phyloP scores from a whole-genome alignment of 1,140 invertebrate species.

The Drosophila ambigua region DNA sequence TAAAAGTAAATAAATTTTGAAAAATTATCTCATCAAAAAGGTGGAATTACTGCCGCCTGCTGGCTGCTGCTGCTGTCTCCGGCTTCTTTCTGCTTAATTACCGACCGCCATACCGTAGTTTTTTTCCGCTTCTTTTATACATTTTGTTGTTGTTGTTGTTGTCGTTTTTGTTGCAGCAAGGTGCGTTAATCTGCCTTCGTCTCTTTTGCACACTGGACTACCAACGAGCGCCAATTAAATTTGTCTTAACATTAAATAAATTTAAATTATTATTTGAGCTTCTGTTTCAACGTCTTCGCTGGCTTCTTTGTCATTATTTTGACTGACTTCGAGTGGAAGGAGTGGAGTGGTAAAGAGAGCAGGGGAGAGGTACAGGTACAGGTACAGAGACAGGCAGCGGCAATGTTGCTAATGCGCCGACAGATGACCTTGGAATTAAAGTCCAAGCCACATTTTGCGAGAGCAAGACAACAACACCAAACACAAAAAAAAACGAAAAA shows the following conservation, averaged over 20 bases:
- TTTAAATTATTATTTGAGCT: constrained; percentile 28
- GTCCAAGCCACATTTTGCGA: constrained; percentile 54
- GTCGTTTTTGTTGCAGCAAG: constrained; percentile 16
- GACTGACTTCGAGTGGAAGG: constrained; percentile 60
- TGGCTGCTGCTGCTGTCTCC: too few relatives aligned
- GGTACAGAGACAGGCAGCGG: constrained; percentile 1
- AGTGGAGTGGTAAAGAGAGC: not conserved
- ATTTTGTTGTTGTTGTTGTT: constrained; percentile 8
- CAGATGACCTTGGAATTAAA: constrained; percentile 63
- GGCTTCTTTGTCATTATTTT: constrained; percentile 12
- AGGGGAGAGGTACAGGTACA: not conserved
- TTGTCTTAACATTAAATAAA: constrained; percentile 30
- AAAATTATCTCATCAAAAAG: too few relatives aligned
- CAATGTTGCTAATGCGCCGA: constrained; percentile 55
- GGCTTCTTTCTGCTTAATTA: too few relatives aligned
- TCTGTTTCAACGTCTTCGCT: constrained; percentile 17
- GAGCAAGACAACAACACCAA: constrained; percentile 21
- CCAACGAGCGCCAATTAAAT: constrained; percentile 11
- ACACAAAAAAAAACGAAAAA: constrained; percentile 13
- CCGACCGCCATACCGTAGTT: too few relatives aligned
- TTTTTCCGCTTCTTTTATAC: not conserved
- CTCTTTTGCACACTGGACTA: not conserved
- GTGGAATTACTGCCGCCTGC: too few relatives aligned
- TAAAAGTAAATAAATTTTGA: too few relatives aligned
- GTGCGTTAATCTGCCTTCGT: constrained; percentile 48